A percentile compares a stretch with the other conserved stretches of the same genome.
Conservation (phyloP, 2,113 vertebrate genomes). For the Clarias gariepinus region DNA sequence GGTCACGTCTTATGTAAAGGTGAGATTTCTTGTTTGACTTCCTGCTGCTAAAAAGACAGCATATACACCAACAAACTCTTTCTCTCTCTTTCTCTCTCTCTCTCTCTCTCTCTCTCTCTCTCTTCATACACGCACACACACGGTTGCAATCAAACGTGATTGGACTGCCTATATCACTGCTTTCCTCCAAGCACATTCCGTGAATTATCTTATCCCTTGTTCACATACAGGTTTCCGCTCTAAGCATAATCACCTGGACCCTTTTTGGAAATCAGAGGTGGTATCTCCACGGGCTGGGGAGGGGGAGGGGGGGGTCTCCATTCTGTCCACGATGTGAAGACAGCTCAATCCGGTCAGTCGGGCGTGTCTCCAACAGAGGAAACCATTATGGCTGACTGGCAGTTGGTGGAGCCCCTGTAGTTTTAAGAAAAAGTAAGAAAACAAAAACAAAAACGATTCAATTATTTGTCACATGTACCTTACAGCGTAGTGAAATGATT, state of each 20-base stretch:
- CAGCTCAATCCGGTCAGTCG: conserved; percentile 28
- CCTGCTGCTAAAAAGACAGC: conserved; percentile 65
- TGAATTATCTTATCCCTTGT: neutral
- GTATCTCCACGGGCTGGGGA: neutral
- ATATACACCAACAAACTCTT: conserved; percentile 52
- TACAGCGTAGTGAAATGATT: too few relatives aligned
- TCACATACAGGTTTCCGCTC: neutral
- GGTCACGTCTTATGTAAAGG: conserved; percentile 66
- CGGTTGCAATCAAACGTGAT: conserved; percentile 21
- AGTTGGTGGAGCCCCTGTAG: neutral
- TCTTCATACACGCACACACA: neutral
- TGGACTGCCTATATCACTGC: neutral
- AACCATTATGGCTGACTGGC: neutral
- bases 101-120: conserved; percentile 6
- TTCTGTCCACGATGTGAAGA: conserved; percentile 8
- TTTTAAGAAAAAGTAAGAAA: too few relatives aligned
- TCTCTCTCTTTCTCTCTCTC: conserved; percentile 13
- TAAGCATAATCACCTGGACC: neutral
- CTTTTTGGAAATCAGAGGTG: conserved; percentile 5
- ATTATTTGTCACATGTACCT: too few relatives aligned
- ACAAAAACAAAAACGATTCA: too few relatives aligned
- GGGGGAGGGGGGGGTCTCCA: neutral
- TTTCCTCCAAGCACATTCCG: neutral
- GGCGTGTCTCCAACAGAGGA: neutral
- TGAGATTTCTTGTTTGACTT: conserved; percentile 56